Evolutionary conservation across 2,113 vertebrate species (phyloP).

Genomic region (Heteronetta atricapilla): DNA sequence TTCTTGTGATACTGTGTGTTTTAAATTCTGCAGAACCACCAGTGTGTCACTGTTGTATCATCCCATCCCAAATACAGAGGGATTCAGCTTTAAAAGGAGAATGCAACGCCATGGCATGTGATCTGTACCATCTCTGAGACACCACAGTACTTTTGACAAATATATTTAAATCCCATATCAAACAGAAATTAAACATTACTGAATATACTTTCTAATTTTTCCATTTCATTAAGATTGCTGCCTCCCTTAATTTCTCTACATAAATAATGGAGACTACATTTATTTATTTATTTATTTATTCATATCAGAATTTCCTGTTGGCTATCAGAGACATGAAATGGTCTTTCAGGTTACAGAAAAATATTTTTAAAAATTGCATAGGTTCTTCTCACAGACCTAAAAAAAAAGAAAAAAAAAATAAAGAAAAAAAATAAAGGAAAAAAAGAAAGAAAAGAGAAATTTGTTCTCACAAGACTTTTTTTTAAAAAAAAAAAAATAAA

Average conservation of each 20-base stretch:
- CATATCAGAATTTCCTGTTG: background rate
- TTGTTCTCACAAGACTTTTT: too few species aligned
- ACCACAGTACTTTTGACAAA: background rate
- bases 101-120: fast-evolving
- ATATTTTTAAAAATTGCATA: background rate
- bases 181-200: background rate
- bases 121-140: background rate
- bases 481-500: too few species aligned
- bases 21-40: background rate
- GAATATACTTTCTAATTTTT: background rate
- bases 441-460: too few species aligned
- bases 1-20: background rate
- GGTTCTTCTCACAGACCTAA: background rate
- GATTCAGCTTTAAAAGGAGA: background rate
- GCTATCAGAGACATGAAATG: background rate
- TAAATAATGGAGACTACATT: background rate
- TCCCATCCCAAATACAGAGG: background rate
- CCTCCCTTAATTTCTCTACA: background rate
- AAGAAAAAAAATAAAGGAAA: too few species aligned
- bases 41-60: background rate
- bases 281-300: background rate
- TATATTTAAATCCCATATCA: background rate
- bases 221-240: background rate
- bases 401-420: background rate
- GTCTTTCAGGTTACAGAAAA: background rate